Conservation (phyloP, 2,888 invertebrate species). For the Nephrocerus scutellatus region DNA sequence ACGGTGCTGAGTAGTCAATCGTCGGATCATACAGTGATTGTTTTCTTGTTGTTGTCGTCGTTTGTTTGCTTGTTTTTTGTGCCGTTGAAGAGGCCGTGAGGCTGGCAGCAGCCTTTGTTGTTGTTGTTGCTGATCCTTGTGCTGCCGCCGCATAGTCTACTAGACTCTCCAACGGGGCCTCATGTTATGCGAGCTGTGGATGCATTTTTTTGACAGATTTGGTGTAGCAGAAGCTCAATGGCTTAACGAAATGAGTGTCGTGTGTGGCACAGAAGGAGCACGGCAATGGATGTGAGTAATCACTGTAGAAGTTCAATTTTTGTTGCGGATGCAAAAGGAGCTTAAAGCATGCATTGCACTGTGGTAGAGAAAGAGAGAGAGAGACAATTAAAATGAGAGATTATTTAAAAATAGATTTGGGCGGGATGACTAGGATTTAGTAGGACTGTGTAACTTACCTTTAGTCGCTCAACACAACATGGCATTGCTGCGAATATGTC, state of each 20-base stretch:
- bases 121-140: conserved; percentile 24
- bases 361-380: conserved; percentile 33
- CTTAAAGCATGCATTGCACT: conserved; percentile 91
- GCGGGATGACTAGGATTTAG: background rate
- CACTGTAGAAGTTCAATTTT: conserved; percentile 85
- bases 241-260: conserved; percentile 94
- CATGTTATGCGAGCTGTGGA: conserved; percentile 84
- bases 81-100: conserved; percentile 32
- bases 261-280: conserved; percentile 86
- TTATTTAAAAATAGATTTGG: too few relatives aligned
- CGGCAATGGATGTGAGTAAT: conserved; percentile 85
- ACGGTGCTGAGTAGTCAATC: conserved; percentile 43
- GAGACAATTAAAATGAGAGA: conserved; percentile 1
- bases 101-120: conserved; percentile 47
- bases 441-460: conserved; percentile 53
- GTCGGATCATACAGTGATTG: conserved; percentile 36
- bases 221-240: conserved; percentile 75
- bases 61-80: conserved; percentile 21
- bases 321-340: conserved; percentile 80
- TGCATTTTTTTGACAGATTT: conserved; percentile 62
- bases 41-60: conserved; percentile 24
- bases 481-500: conserved; percentile 97
- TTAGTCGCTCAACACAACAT: conserved; percentile 87
- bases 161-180: conserved; percentile 61
- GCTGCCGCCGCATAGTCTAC: conserved; percentile 45